phyloP scores from a whole-genome alignment of 2,888 invertebrate genomes.

The Drosophila lacicola region DNA sequence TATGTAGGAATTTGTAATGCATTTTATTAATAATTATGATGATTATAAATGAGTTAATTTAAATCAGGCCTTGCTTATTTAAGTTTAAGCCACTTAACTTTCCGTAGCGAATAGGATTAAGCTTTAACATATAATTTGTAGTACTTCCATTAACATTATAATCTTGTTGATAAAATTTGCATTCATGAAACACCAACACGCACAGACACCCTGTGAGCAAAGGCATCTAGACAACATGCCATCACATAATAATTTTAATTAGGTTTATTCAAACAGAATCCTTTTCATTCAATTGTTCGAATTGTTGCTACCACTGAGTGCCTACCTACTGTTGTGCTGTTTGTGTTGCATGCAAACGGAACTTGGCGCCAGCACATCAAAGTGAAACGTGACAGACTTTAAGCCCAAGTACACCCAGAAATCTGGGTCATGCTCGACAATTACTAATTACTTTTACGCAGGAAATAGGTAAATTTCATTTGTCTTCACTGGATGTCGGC shows the following conservation, averaged over 20 bases:
- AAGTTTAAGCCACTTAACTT: too few species aligned
- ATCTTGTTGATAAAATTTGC: too few species aligned
- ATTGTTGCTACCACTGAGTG: neutral
- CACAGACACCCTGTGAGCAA: too few species aligned
- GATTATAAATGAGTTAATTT: neutral
- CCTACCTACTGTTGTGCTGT: neutral
- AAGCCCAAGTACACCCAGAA: conserved; percentile 3
- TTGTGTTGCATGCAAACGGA: neutral
- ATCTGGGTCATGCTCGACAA: conserved; percentile 16
- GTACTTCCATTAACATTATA: too few species aligned
- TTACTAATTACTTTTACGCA: conserved; percentile 30
- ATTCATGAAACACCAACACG: too few species aligned
- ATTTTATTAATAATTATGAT: neutral
- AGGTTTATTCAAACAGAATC: neutral
- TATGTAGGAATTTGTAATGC: neutral
- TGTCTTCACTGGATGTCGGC: conserved; percentile 40
- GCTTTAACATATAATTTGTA: too few species aligned
- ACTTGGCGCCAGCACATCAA: conserved; percentile 9
- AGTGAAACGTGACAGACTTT: conserved; percentile 21
- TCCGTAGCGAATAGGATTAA: neutral
- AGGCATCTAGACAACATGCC: too few species aligned
- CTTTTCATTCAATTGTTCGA: neutral
- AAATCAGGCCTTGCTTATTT: too few species aligned
- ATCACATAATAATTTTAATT: neutral
- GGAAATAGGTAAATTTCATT: conserved; percentile 47